Evolutionary conservation across 2,888 invertebrate genomes (phyloP), one percentile per base, ranked within the genome.

Genomic region (Chymomyza amoena): DNA sequence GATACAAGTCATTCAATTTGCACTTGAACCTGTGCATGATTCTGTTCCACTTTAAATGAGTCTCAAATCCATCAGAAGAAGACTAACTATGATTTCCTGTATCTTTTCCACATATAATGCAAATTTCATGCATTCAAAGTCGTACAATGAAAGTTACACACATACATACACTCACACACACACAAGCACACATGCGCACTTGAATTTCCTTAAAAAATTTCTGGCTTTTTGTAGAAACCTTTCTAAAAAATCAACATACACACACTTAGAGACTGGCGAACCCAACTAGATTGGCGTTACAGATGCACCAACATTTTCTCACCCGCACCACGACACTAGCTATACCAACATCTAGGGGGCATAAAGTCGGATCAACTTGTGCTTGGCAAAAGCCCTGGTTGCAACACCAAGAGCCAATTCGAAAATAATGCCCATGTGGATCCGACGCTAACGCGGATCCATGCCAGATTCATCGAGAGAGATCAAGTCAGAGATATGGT

Each of bases 401-500:
- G 39, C 39, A 45, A 45, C 39, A 45, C 13, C 39, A 45, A 45
- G 13, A 45, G 39, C 39, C 39, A 45, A 45, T 45, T 45, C 13
- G 39, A 45, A 45, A 45, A 45, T 45, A 45, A 45, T 45, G 39
- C 39, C 13, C 39, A 45, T 54, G 54, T 20, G 54, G 16, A 54
- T 54, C 54, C 5, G 18, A 16, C 54, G 16, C 54, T 18, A 20
- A 54, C 18, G 54, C 54, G 54, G 20, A 20, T 73, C 63, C 62
- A 67, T 68, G 72, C 50, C 79, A 68, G 68, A 69, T 70, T 71
- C 71, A 65, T 61, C 69, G 52, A 88, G 82, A 32, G 56, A 88
- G 82, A 88, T 86, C 81, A 87, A 88, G 84, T 72, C 73, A 86
- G 75, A 81, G 82, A 83, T 83, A 84, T 64, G 61, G 65, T 25